These are phyloP conservation scores for Poeciliopsis occidentalis DNA, from an alignment of 2,113 vertebrate species.

Conservation along the genomic window DNA sequence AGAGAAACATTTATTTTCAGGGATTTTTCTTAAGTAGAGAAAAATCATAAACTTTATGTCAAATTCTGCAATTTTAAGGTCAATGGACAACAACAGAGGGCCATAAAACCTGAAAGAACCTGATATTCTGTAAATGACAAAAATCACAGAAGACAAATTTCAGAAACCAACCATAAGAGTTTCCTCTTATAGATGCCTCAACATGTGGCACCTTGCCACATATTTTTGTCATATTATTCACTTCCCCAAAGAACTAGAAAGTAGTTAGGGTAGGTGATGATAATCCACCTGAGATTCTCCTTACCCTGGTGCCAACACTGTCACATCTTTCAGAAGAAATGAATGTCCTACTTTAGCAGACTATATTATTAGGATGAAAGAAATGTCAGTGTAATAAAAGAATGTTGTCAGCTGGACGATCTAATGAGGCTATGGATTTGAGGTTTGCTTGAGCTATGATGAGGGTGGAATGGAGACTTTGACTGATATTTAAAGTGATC, in stretches of 20 bases:
- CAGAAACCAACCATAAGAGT: no score
- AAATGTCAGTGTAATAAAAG: conserved; percentile 39
- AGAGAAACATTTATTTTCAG: no score
- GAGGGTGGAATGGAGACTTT: conserved; percentile 34
- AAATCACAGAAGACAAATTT: no score
- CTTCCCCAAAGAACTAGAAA: no score
- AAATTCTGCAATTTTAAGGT: no score
- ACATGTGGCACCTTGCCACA: neutral
- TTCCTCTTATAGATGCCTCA: no score
- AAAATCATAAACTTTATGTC: no score
- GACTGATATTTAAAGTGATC: conserved; percentile 2
- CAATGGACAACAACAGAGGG: no score
- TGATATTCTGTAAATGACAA: no score
- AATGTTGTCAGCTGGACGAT: conserved; percentile 48
- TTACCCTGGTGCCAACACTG: conserved; percentile 18
- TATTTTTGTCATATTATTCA: neutral
- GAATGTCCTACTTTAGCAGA: conserved; percentile 17
- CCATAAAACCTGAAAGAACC: no score
- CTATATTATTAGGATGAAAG: conserved; percentile 67
- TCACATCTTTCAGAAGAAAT: conserved; percentile 54
- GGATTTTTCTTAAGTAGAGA: no score
- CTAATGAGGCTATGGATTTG: conserved; percentile 72
- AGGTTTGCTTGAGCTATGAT: conserved; percentile 60
- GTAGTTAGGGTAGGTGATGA: no score
- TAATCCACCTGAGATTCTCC: neutral